A percentile compares a stretch with the other conserved stretches of the same genome.
Conservation (phyloP, 2,888 invertebrate species). For the Xestia ashworthii region DNA sequence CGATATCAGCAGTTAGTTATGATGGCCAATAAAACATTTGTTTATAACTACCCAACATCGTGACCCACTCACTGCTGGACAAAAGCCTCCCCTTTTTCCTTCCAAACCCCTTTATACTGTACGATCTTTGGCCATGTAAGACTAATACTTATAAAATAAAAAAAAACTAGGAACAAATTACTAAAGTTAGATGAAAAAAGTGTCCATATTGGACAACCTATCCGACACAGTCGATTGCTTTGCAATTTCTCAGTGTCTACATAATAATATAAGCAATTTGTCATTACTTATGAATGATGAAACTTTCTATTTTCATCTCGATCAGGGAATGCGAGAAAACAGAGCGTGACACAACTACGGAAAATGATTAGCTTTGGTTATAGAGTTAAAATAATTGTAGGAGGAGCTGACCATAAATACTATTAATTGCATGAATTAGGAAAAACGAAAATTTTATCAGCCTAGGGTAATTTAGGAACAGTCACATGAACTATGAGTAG, state of each 20-base stretch:
- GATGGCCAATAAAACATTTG: neutral
- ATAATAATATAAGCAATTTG: constrained; percentile 50
- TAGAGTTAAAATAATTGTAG: neutral
- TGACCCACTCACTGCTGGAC: too few species aligned
- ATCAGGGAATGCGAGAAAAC: constrained; percentile 48
- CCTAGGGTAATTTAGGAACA: too few species aligned
- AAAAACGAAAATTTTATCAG: too few species aligned
- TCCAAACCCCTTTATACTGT: too few species aligned
- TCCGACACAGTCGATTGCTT: constrained; percentile 32
- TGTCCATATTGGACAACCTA: neutral
- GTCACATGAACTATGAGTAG: too few species aligned
- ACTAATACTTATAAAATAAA: neutral
- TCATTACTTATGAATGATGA: constrained; percentile 47
- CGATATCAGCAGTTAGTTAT: neutral
- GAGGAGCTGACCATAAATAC: too few species aligned
- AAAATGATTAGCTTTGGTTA: constrained; percentile 34
- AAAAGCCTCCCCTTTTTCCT: too few species aligned
- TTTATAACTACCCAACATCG: too few species aligned
- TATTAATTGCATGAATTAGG: too few species aligned
- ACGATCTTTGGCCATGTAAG: too few species aligned
- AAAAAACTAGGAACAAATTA: neutral
- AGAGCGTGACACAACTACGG: constrained; percentile 57
- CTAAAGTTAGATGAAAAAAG: neutral
- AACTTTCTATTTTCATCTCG: constrained; percentile 57
- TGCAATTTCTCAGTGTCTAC: constrained; percentile 23